Percentiles rank a stretch among this genome's conserved stretches.
Conservation (phyloP, 2,888 invertebrate species). For the Smittia aterrima region DNA sequence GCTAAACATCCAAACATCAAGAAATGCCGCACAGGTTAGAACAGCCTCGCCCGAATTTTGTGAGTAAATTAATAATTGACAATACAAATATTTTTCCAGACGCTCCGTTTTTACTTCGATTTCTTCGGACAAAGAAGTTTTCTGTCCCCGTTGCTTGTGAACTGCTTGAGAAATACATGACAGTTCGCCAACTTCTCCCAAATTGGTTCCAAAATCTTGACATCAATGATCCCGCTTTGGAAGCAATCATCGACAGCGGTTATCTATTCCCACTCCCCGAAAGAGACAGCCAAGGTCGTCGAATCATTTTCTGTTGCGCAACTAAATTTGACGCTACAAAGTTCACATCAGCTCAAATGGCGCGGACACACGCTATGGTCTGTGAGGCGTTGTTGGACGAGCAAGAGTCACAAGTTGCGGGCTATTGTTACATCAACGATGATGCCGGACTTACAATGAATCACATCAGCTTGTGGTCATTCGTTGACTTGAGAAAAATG, state of each 20-base stretch:
- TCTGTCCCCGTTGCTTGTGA: constrained; percentile 81
- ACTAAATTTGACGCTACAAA: constrained; percentile 75
- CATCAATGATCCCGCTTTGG: constrained; percentile 73
- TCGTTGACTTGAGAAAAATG: constrained; percentile 74
- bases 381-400: constrained; percentile 82
- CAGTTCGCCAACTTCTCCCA: constrained; percentile 79
- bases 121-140: constrained; percentile 84
- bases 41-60: neutral
- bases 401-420: constrained; percentile 77
- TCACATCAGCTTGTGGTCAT: constrained; percentile 77
- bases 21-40: constrained; percentile 71
- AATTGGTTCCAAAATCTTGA: constrained; percentile 83
- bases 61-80: neutral
- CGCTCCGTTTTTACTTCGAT: constrained; percentile 75
- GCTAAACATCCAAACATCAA: constrained; percentile 78
- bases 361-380: constrained; percentile 79
- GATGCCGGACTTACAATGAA: constrained; percentile 81
- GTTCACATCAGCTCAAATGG: constrained; percentile 79
- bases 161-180: constrained; percentile 83
- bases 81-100: constrained; percentile 56
- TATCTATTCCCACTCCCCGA: constrained; percentile 72
- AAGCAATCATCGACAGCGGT: constrained; percentile 77
- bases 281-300: constrained; percentile 71
- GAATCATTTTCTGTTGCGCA: constrained; percentile 76
- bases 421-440: constrained; percentile 80